Conservation (phyloP, 2,797 vertebrate genomes). For the Xiphophorus birchmanni region DNA sequence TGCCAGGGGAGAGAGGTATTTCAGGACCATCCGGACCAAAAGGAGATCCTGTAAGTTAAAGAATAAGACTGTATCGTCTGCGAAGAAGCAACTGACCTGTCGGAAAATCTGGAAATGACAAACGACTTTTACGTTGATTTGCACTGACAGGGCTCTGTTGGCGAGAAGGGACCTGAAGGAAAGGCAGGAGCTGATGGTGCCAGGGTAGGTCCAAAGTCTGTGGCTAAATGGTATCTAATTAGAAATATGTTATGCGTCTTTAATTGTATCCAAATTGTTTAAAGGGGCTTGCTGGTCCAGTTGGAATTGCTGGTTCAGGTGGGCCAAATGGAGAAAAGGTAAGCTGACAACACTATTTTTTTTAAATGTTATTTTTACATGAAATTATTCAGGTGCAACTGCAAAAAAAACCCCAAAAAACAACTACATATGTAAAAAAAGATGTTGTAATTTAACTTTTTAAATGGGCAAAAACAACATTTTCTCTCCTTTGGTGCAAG, state of each 20-base stretch:
- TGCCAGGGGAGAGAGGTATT: slow-evolving; percentile 82
- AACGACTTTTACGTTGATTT: background rate
- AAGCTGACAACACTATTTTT: slow-evolving; percentile 28
- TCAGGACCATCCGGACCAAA: slow-evolving; percentile 78
- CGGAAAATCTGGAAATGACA: background rate
- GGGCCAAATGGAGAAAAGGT: slow-evolving; percentile 94
- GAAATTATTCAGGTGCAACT: background rate
- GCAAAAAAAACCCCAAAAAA: background rate
- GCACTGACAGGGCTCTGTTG: slow-evolving; percentile 83
- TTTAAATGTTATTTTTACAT: background rate
- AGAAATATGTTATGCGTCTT: background rate
- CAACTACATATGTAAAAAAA: background rate
- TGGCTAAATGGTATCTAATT: background rate
- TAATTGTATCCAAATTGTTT: slow-evolving; percentile 1
- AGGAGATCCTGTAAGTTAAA: slow-evolving; percentile 87
- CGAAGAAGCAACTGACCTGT: background rate
- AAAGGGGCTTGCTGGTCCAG: slow-evolving; percentile 83
- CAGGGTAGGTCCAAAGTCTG: slow-evolving; percentile 84
- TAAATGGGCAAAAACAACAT: background rate
- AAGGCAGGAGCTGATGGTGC: slow-evolving; percentile 92
- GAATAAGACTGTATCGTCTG: background rate
- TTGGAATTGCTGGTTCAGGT: slow-evolving; percentile 86
- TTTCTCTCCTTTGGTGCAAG: background rate
- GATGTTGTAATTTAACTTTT: background rate
- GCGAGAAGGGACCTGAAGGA: slow-evolving; percentile 90